Percentiles rank a stretch among this genome's conserved stretches.
Evolutionary conservation across 2,888 invertebrate species (phyloP).

Genomic region (Bellardia bayeri): DNA sequence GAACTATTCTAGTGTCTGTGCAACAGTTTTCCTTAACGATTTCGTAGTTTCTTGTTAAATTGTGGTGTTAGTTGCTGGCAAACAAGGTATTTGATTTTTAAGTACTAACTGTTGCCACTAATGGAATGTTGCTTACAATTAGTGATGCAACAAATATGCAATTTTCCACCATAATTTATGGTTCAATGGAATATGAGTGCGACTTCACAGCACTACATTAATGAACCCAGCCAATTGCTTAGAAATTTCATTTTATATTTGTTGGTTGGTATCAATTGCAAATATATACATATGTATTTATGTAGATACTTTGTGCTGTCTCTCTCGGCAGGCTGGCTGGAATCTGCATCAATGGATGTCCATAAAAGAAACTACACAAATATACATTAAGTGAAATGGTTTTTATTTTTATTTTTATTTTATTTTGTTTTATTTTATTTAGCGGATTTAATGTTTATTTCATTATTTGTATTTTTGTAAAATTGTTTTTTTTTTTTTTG

Average conservation of each 20-base stretch:
- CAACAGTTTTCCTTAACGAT: not conserved
- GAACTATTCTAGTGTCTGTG: constrained; percentile 18
- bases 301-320: constrained; percentile 23
- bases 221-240: constrained; percentile 59
- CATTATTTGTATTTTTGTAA: constrained; percentile 4
- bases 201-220: constrained; percentile 41
- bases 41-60: not conserved
- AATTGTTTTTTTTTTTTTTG: not conserved
- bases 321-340: constrained; percentile 17
- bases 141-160: constrained; percentile 76
- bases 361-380: constrained; percentile 25
- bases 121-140: constrained; percentile 69
- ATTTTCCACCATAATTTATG: constrained; percentile 78
- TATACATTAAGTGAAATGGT: constrained; percentile 63
- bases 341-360: not conserved
- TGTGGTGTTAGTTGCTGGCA: not conserved
- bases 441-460: constrained; percentile 53
- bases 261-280: constrained; percentile 43
- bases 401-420: constrained; percentile 57
- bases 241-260: constrained; percentile 59
- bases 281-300: not conserved
- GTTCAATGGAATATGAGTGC: constrained; percentile 64
- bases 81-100: constrained; percentile 10
- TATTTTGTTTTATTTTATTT: constrained; percentile 56
- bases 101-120: constrained; percentile 25